Conservation (phyloP, 2,888 invertebrate species). For the Phrixothrix hirtus region DNA sequence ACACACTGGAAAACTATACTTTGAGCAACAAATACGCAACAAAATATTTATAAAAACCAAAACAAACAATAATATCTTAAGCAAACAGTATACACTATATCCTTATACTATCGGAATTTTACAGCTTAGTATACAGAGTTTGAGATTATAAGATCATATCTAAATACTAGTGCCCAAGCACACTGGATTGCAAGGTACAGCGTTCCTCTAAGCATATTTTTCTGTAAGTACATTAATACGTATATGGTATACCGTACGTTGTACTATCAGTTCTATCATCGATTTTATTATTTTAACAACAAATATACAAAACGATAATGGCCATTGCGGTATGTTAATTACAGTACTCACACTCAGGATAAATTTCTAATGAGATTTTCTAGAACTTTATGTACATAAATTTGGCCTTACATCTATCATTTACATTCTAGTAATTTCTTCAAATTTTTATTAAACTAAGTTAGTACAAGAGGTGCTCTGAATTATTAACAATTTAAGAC, state of each 20-base stretch:
- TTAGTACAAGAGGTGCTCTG: constrained; percentile 52
- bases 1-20: constrained; percentile 53
- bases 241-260: constrained; percentile 53
- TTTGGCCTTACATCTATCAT: constrained; percentile 28
- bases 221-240: constrained; percentile 43
- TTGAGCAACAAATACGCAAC: constrained; percentile 59
- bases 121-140: constrained; percentile 49
- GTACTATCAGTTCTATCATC: constrained; percentile 49
- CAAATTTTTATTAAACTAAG: constrained; percentile 29
- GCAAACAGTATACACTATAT: constrained; percentile 57
- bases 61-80: constrained; percentile 37
- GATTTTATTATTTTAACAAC: constrained; percentile 29
- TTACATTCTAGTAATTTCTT: constrained; percentile 26
- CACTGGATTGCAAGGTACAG: constrained; percentile 54
- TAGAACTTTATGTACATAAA: constrained; percentile 28
- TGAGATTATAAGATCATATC: constrained; percentile 41
- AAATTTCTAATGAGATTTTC: constrained; percentile 55
- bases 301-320: constrained; percentile 36
- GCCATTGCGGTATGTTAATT: constrained; percentile 41
- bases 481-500: constrained; percentile 17
- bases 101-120: constrained; percentile 55
- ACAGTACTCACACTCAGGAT: constrained; percentile 48
- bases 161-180: constrained; percentile 48
- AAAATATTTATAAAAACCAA: constrained; percentile 53
- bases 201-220: constrained; percentile 45